These are phyloP conservation scores for Xerus inauris DNA, from an alignment of 2,113 vertebrate species.

Conservation along the genomic window DNA sequence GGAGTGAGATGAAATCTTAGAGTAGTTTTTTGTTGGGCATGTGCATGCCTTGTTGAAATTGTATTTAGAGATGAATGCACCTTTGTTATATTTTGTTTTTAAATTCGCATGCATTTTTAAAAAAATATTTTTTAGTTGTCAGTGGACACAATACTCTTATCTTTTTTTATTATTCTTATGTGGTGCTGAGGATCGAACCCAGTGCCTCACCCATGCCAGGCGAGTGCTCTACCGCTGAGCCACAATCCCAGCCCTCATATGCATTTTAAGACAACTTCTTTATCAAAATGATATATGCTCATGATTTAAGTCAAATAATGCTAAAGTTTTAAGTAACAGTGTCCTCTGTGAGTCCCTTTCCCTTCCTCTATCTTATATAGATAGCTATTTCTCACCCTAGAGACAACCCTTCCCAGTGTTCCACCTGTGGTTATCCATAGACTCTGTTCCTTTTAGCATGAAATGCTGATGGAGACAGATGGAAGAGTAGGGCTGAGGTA, in stretches of 20 bases:
- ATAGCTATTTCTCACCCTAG: background rate
- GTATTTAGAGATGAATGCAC: slow-evolving; percentile 14
- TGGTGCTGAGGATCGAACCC: no score
- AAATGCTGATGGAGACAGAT: background rate
- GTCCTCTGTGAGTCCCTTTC: background rate
- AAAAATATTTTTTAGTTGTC: no score
- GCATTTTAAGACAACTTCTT: background rate
- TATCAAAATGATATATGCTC: background rate
- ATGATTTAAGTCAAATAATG: background rate
- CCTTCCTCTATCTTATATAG: background rate
- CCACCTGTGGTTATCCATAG: background rate
- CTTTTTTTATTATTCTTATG: no score
- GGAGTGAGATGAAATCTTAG: no score
- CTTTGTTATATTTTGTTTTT: background rate
- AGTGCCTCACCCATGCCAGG: no score
- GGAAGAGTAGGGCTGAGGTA: background rate
- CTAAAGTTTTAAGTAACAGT: background rate
- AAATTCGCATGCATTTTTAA: background rate
- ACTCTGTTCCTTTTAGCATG: background rate
- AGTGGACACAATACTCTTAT: no score
- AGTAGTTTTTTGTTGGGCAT: background rate
- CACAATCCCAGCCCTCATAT: no score
- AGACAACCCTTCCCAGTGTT: background rate
- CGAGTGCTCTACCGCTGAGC: no score
- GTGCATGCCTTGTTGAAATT: background rate